Base-by-base conservation (phyloP, 2,113 vertebrate genomes). In the Phaethon lepturus region DNA sequence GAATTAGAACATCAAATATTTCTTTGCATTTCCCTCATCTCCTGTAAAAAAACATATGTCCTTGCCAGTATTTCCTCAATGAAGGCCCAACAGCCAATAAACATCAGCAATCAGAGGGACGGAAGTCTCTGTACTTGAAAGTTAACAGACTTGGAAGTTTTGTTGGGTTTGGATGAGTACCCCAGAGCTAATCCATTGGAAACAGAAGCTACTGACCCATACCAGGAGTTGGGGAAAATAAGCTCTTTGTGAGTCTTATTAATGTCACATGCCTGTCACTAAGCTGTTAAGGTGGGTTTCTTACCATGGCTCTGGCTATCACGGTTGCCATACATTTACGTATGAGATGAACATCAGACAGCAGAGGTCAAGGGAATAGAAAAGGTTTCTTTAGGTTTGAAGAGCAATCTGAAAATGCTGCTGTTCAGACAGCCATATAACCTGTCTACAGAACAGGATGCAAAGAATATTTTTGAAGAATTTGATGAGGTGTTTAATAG, bases 401-500 rank as follows among this genome's bases (percentile, higher is more conserved):
- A 91, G 66, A 93, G 62, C 62, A 76, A 68, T 85, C 49, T 78
- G 76, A 92, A 97, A 95, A 93, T 22, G 71, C 50, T 81, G 77
- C 64, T 95, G 86, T 79, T 95, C 80, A 96, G 93, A 93, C 73
- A 78, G 53, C 59, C 84, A 76, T 73, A 86, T 82, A 96, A 95
- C 93, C 94, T 93, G 93, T 93, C 86, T 96, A 79, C 91, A 94
- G 84, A 96, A 95, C 95, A 97, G 94, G 95, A 97, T 94, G 91
- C 86, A 93, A 96, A 97, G 80, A 95, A 95, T 88, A 91, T 88
- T 97, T 91, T 83, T 93, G 91, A 96, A 96, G 86, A 96, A 88
- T 96, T 95, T 97, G 95, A 97, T 96, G 93, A 97, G 84, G 97
- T 97, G 97, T 97, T 97, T 97, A 97, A 95, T 93, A 94, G 96